Evolutionary conservation across 35 echinoderm and acorn worm species (phyloP), one percentile per base, ranked within the genome.

Genomic region (Heliocidaris tuberculata): DNA sequence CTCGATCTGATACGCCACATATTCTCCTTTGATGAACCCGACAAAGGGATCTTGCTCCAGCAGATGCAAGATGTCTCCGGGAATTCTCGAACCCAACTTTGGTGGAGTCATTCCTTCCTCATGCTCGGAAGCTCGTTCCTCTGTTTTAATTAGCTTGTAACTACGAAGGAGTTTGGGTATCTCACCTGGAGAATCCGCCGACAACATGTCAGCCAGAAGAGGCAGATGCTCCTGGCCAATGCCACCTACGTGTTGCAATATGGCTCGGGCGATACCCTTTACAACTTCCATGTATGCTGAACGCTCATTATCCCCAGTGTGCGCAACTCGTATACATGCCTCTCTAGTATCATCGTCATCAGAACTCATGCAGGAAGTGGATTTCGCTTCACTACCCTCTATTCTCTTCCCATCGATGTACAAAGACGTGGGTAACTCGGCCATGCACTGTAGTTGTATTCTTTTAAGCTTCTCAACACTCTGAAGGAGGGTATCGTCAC

Each of bases 211-310:
- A 10, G 4, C 32, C 10, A 89, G 87, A 17, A 89, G 16, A 32
- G 31, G 10, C 0, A 48, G 4, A 48, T 32, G 47, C 87, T 48
- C 24, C 15, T 16, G 87, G 29, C 5, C 31, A 89, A 89, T 48
- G 17, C 87, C 31, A 48, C 47, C 87, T 89, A 89, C 12, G 31
- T 32, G 31, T 47, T 31, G 87, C 5, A 15, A 15, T 16, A 89
- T 42, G 7, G 31, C 47, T 89, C 5, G 31, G 87, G 87, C 87
- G 24, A 89, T 9, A 4, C 87, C 47, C 47, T 47, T 89, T 42
- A 89, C 47, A 5, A 89, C 87, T 89, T 89, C 31, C 30, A 89
- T 89, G 31, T 89, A 89, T 42, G 31, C 87, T 48, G 47, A 48
- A 0, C 31, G 87, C 47, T 89, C 31, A 89, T 89, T 32, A 17